Conservation (phyloP, 1,140 invertebrate species). For the Neotoxoptera formosana region DNA sequence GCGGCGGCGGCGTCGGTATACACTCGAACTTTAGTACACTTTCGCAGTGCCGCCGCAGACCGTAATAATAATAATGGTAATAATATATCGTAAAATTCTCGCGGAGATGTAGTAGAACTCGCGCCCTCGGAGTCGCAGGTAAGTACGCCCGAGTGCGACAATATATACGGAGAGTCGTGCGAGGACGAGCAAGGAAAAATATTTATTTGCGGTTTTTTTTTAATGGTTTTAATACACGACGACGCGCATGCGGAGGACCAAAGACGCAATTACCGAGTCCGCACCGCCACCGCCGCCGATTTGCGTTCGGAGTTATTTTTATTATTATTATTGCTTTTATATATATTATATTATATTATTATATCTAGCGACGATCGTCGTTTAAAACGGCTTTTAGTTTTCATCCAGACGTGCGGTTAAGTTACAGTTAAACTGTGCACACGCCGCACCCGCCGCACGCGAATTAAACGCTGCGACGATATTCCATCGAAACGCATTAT, state of each 20-base stretch:
- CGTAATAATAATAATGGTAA: neutral
- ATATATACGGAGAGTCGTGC: conserved; percentile 28
- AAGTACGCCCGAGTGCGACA: neutral
- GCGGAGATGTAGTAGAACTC: too few species aligned
- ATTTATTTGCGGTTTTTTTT: neutral
- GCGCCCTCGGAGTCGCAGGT: neutral
- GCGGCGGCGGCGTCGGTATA: neutral
- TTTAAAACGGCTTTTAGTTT: conserved; percentile 17
- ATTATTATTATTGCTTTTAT: conserved; percentile 11
- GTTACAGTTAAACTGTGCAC: neutral
- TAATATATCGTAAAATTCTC: neutral
- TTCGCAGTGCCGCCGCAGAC: neutral
- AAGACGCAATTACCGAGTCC: conserved; percentile 11
- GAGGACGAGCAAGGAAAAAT: conserved; percentile 41
- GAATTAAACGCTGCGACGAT: neutral
- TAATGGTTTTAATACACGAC: conserved; percentile 19
- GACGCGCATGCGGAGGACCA: neutral
- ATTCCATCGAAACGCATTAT: neutral
- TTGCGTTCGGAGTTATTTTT: conserved; percentile 24
- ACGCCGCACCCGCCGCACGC: neutral
- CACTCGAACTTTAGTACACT: conserved; percentile 29
- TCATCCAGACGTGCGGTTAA: neutral
- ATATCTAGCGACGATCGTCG: conserved; percentile 11
- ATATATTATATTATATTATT: neutral
- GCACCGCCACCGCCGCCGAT: neutral